phyloP scores from a whole-genome alignment of 1,140 invertebrate species.

The Heliconius nattereri region DNA sequence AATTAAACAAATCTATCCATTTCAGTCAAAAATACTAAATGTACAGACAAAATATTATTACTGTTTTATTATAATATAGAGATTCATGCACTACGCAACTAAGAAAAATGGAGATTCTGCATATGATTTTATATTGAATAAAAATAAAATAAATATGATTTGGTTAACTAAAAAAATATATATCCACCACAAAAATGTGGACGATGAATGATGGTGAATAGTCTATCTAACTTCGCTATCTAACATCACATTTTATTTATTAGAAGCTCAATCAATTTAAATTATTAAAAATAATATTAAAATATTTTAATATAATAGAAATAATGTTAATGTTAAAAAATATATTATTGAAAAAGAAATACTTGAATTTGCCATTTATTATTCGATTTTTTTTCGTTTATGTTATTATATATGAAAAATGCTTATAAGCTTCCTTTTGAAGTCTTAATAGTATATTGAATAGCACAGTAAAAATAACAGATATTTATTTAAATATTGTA shows the following conservation, averaged over 20 bases:
- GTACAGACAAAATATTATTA: too few species aligned
- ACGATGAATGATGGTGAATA: not conserved
- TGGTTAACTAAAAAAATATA: not conserved
- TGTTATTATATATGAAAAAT: too few species aligned
- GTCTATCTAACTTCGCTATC: slow-evolving; percentile 38
- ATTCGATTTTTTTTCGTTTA: too few species aligned
- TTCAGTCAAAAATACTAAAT: too few species aligned
- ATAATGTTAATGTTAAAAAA: too few species aligned
- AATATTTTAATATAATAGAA: not conserved
- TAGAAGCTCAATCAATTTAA: not conserved
- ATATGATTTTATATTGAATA: not conserved
- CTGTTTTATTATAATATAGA: too few species aligned
- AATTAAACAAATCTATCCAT: too few species aligned
- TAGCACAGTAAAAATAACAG: not conserved
- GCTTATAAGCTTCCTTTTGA: too few species aligned
- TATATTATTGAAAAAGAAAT: too few species aligned
- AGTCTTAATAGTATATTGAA: not conserved
- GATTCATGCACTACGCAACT: not conserved
- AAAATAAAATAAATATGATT: not conserved
- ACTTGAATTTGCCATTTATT: too few species aligned
- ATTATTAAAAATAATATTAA: not conserved
- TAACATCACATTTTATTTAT: slow-evolving; percentile 43
- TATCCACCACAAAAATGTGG: not conserved
- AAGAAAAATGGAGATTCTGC: not conserved
- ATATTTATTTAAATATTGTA: not conserved